A percentile compares a stretch with the other conserved stretches of the same genome.
Conservation (phyloP, 2,797 vertebrate genomes). For the Takifugu rubripes region DNA sequence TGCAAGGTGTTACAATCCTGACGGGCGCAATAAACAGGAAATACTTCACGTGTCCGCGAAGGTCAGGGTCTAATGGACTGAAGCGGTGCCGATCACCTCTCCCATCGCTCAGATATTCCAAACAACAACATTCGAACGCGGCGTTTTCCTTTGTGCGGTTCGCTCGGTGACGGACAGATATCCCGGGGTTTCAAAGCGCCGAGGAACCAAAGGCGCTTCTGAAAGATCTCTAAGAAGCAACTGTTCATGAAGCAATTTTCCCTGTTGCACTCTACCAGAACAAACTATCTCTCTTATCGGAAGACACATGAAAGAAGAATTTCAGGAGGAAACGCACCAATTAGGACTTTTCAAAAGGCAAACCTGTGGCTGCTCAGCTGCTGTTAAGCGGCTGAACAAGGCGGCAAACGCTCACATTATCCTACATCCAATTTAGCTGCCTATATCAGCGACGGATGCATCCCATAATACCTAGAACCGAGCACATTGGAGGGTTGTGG, state of each 20-base stretch:
- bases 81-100: conserved; percentile 6
- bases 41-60: conserved; percentile 2
- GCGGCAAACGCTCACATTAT: conserved; percentile 3
- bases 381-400: conserved; percentile 12
- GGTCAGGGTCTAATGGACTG: conserved; percentile 13
- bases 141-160: conserved; percentile 5
- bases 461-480: conserved; percentile 3
- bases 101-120: conserved; percentile 26
- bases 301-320: conserved; percentile 16
- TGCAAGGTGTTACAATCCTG: conserved; percentile 32
- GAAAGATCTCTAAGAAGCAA: conserved; percentile 21
- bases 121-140: conserved; percentile 3
- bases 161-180: conserved; percentile 30
- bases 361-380: conserved; percentile 34
- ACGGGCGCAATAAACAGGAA: conserved; percentile 27
- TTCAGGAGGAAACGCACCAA: conserved; percentile 22
- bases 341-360: conserved; percentile 18
- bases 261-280: conserved; percentile 22
- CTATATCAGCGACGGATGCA: not conserved
- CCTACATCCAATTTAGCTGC: conserved; percentile 4
- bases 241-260: conserved; percentile 16
- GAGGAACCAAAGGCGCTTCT: conserved; percentile 12
- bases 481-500: not conserved
- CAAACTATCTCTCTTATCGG: conserved; percentile 19
- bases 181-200: conserved; percentile 2